Evolutionary conservation across 1,140 invertebrate species (phyloP), one percentile per base, ranked within the genome.

Genomic region (Glossosoma conforme): DNA sequence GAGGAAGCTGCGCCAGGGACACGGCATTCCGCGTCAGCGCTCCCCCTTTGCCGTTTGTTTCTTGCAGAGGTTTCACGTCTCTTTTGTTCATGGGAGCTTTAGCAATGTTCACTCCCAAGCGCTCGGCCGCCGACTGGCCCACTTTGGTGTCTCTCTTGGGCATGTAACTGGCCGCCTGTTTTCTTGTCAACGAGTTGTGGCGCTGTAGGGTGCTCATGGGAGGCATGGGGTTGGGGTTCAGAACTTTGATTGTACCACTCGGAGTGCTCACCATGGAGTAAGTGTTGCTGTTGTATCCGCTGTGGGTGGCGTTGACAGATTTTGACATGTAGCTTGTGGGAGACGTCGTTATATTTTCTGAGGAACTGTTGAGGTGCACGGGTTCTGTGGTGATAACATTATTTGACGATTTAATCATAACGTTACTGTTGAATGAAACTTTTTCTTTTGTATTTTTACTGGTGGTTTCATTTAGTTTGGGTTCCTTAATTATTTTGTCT

Each of bases 1-100:
- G 88, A 30, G 89, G 89, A 32, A 91, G 68, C 62, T 88, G 85
- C 5, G 85, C 85, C 21, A 91, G 67, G 15, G 85, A 87, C 13
- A 89, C 86, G 2, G 84, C 84, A 62, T 84, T 82, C 56, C 82
- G 76, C 2, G 81, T 82, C 1, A 83, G 58, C 56, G 74, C 63
- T 35, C 77, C 76, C 22, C 72, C 77, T 40, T 65, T 59, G 28
- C 49, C 58, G 30, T 36, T 53, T 2, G 18, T 13, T 13, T 67
- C 60, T 20, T 62, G 58, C 2, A 62, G 65, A 21, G 18, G 45
- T 52, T 22, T 51, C 6, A 8, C 10, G 6, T 53, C 47, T 25
- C 55, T 58, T 32, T 45, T 48, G 13, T 9, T 8, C 22, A 55
- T 44, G 22, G 68, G 66, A 35, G 69, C 68, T 47, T 63, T 64